phyloP scores from a whole-genome alignment of 1,140 invertebrate genomes.

The Globodera ellingtonae region DNA sequence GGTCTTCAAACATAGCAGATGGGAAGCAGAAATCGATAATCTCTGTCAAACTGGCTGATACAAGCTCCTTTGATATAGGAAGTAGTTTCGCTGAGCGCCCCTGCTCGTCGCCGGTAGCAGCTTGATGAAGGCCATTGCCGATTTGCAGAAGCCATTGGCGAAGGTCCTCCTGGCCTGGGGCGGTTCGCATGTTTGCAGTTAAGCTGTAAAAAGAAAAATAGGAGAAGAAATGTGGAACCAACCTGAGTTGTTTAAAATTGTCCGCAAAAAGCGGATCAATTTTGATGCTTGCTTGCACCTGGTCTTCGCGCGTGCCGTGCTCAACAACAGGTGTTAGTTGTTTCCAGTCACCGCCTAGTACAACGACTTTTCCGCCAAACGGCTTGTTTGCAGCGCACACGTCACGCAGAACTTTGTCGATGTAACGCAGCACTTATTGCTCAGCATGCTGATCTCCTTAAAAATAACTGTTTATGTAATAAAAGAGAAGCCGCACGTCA shows the following conservation, averaged over 20 bases:
- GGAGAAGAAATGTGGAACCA: no score
- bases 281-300: neutral
- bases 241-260: no score
- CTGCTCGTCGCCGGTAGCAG: neutral
- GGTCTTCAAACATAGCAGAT: neutral
- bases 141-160: neutral
- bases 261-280: neutral
- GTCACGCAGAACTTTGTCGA: constrained; percentile 6
- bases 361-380: constrained; percentile 55
- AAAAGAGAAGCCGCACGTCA: neutral
- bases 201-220: neutral
- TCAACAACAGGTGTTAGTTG: constrained; percentile 55
- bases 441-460: constrained; percentile 13
- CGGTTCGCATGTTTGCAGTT: constrained; percentile 27
- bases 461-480: neutral
- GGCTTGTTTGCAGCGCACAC: constrained; percentile 19
- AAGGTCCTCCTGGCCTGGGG: neutral
- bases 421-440: neutral
- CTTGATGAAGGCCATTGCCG: neutral
- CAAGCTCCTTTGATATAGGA: neutral
- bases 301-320: constrained; percentile 9
- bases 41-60: neutral
- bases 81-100: neutral
- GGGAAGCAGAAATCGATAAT: constrained; percentile 2
- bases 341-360: constrained; percentile 62